Evolutionary conservation across 2,888 invertebrate genomes (phyloP), one percentile per base, ranked within the genome.

Genomic region (Silvanus unidentatus): DNA sequence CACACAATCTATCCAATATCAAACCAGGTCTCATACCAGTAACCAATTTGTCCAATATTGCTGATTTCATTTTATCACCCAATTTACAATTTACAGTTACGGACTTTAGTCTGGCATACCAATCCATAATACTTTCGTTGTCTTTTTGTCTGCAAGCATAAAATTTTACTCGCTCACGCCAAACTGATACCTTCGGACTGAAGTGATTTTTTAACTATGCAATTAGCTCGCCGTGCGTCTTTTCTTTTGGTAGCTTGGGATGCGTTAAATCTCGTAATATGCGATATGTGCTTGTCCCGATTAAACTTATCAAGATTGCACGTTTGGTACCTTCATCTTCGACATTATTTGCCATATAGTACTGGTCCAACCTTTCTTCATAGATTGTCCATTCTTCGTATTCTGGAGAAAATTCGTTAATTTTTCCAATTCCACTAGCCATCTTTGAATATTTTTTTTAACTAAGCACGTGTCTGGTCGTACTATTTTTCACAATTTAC

Each of bases 61-160:
- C 8, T 13, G 11, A 39, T 27, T 32, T 22, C 15, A 48, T 16
- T 22, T 42, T 30, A 10, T 11, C 40, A 10, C 34, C 36, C 16
- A 48, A 48, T 12, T 48, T 39, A 43, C 48, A 48, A 43, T 48
- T 38, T 11, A 39, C 43, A 12, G 45, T 35, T 36, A 46, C 30
- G 2, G 27, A 29, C 13, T 39, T 30, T 8, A 49, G 15, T 39
- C 44, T 16, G 13, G 42, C 42, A 14, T 27, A 41, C 48, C 48
- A 48, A 5, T 41, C 45, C 11, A 14, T 15, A 22, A 39, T 27
- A 8, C 5, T 30, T 16, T 38, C 12, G 12, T 46, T 37, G 32
- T 39, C 34, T 4, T 30, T 27, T 39, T 40, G 35, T n/a, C n/a
- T 16, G 16, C 42, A 22, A 11, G 41, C 29, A 29, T 45, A 45